Percentiles rank a stretch among this genome's conserved stretches.
Conservation (phyloP, 2,888 invertebrate species). For the Ophion ellenae region DNA sequence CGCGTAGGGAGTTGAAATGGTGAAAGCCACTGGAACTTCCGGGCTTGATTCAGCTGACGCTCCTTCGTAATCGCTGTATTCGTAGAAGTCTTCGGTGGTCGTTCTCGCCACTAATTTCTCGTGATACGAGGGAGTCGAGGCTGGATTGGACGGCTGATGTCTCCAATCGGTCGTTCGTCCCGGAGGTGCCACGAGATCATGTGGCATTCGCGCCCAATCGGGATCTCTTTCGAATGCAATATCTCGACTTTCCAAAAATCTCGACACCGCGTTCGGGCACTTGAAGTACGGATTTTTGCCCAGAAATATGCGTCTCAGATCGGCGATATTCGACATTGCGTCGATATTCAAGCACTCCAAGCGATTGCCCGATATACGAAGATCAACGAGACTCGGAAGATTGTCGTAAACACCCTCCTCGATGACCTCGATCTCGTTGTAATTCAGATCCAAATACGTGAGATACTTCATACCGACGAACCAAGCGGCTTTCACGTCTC, state of each 20-base stretch:
- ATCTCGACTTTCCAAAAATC: constrained; percentile 71
- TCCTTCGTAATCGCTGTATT: constrained; percentile 51
- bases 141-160: constrained; percentile 21
- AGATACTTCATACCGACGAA: constrained; percentile 74
- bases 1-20: constrained; percentile 48
- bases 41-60: constrained; percentile 29
- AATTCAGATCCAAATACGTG: constrained; percentile 79
- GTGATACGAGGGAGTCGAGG: constrained; percentile 45
- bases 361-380: constrained; percentile 80
- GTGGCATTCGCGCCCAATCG: constrained; percentile 71
- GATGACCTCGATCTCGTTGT: constrained; percentile 77
- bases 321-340: constrained; percentile 71
- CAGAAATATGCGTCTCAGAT: constrained; percentile 76
- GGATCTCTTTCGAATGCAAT: constrained; percentile 76
- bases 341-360: constrained; percentile 77
- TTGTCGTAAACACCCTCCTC: constrained; percentile 77
- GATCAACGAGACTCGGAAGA: constrained; percentile 75
- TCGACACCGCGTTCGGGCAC: constrained; percentile 76
- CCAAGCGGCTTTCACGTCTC: constrained; percentile 75
- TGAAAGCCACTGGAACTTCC: constrained; percentile 33
- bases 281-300: constrained; percentile 77
- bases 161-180: constrained; percentile 41
- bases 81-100: constrained; percentile 58
- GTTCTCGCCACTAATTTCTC: constrained; percentile 57
- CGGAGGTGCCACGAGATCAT: constrained; percentile 65